Percentiles rank a stretch among this genome's conserved stretches.
phyloP scores from a whole-genome alignment of 1,140 invertebrate species.

The Drosophila neocordata region DNA sequence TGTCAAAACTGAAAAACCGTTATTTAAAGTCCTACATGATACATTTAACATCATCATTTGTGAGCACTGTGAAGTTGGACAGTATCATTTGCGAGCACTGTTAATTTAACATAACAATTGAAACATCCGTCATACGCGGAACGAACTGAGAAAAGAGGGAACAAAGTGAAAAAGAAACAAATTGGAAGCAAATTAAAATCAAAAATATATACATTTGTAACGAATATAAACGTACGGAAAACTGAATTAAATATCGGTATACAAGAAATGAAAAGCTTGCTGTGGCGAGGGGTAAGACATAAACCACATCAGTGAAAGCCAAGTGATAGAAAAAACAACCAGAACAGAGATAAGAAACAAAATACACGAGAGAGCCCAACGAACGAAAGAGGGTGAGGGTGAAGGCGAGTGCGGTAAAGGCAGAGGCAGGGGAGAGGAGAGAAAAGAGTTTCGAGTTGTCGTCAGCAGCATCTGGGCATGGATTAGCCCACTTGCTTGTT shows the following conservation, averaged over 20 bases:
- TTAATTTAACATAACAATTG: neutral
- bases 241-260: neutral
- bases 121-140: constrained; percentile 9
- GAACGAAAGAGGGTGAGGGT: constrained; percentile 39
- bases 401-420: constrained; percentile 17
- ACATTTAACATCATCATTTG: neutral
- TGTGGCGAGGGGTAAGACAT: constrained; percentile 31
- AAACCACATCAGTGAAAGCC: constrained; percentile 51
- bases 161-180: constrained; percentile 7
- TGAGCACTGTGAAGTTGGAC: neutral
- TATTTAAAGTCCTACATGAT: neutral
- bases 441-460: constrained; percentile 7
- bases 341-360: constrained; percentile 56
- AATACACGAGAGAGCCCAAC: constrained; percentile 38
- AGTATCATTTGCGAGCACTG: neutral
- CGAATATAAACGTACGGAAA: neutral
- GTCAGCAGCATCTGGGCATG: constrained; percentile 25
- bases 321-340: constrained; percentile 31
- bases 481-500: constrained; percentile 1
- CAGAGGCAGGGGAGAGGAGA: constrained; percentile 1
- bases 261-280: neutral
- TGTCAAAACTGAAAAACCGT: too few relatives aligned
- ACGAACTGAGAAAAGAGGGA: constrained; percentile 2
- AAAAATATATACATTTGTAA: constrained; percentile 6
- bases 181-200: constrained; percentile 10